Conservation (phyloP, 2,888 invertebrate genomes). For the Gasteruption jaculator region DNA sequence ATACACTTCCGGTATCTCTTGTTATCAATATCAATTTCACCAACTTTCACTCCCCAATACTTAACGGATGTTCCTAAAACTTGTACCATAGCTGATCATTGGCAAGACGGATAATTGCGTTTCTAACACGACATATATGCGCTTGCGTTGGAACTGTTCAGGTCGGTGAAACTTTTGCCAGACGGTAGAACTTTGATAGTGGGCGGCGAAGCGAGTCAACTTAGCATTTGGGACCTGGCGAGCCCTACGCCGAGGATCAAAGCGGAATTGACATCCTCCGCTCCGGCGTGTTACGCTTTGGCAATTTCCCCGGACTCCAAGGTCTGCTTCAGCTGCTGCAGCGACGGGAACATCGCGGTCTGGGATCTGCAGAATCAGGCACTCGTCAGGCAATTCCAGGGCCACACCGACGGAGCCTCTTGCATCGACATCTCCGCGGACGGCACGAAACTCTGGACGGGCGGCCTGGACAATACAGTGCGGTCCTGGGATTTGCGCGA, state of each 20-base stretch:
- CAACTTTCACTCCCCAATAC: too few species aligned
- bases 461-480: conserved; percentile 91
- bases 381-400: conserved; percentile 81
- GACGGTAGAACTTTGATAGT: conserved; percentile 92
- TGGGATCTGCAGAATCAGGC: conserved; percentile 94
- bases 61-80: too few species aligned
- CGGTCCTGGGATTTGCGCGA: conserved; percentile 90
- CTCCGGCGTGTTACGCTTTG: conserved; percentile 95
- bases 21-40: too few species aligned
- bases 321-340: conserved; percentile 96
- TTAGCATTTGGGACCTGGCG: conserved; percentile 93
- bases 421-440: conserved; percentile 94
- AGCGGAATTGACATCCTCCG: conserved; percentile 87
- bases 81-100: too few species aligned
- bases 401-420: conserved; percentile 92
- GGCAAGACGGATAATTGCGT: too few species aligned
- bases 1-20: too few species aligned
- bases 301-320: conserved; percentile 94
- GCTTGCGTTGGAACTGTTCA: conserved; percentile 28
- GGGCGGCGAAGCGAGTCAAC: conserved; percentile 91
- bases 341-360: conserved; percentile 93
- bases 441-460: conserved; percentile 92
- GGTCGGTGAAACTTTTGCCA: conserved; percentile 88
- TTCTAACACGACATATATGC: too few species aligned
- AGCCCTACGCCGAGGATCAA: conserved; percentile 87